Conservation (phyloP, 2,113 vertebrate species). For the Calyptomena viridis region DNA sequence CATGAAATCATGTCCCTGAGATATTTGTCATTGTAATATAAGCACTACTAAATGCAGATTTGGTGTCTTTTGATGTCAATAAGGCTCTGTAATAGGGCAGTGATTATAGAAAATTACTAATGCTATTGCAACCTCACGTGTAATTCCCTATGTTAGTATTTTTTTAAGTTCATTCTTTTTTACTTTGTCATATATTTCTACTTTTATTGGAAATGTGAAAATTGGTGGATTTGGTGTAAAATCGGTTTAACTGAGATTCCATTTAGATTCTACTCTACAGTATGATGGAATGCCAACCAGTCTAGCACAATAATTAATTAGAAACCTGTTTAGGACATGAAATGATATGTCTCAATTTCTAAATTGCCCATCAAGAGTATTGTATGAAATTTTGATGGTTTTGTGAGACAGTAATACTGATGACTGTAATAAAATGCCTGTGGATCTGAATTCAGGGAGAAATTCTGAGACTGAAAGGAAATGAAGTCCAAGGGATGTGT, state of each 20-base stretch:
- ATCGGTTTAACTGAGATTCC: conserved; percentile 8
- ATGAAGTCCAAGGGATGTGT: background rate
- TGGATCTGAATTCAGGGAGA: background rate
- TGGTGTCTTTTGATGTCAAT: background rate
- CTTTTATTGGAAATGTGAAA: background rate
- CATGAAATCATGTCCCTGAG: background rate
- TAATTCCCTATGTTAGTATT: background rate
- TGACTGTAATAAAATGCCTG: background rate
- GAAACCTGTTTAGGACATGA: background rate
- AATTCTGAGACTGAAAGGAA: background rate
- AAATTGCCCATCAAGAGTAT: background rate
- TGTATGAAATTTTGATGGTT: conserved; percentile 12
- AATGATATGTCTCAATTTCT: conserved; percentile 17
- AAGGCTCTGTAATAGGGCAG: background rate
- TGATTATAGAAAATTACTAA: background rate
- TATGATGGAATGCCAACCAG: background rate
- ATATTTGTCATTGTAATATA: background rate
- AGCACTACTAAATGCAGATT: background rate
- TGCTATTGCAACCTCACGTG: background rate
- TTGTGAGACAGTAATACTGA: background rate
- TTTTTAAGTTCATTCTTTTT: background rate
- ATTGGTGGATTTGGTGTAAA: background rate
- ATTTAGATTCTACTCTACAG: background rate
- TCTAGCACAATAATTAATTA: conserved; percentile 22
- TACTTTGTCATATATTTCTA: background rate